Evolutionary conservation across 2,888 invertebrate species (phyloP), one percentile per base, ranked within the genome.

Genomic region (Agriopis marginaria): DNA sequence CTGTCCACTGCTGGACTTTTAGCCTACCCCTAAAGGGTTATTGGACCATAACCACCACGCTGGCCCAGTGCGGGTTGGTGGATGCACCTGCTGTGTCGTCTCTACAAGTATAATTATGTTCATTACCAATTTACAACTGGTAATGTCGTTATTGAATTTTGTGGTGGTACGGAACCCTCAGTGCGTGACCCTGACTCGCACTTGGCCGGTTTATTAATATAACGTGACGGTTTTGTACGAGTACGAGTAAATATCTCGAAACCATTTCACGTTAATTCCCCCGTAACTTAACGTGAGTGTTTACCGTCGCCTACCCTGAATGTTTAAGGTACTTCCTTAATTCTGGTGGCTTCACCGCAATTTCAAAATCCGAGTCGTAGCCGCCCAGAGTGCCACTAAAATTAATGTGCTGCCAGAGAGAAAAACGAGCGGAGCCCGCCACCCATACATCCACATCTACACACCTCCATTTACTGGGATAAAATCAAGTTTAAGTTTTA

Each of bases 361-460:
- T 90, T 91, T 91, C 84, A 89, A 91, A 92, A 90, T 89, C 89
- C 87, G 70, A 79, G 83, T 80, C 80, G 82, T 85, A 84, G 86
- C 86, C 86, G 85, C 88, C 86, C 84, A 78, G 87, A 89, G 93
- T 91, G 92, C 87, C 86, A 88, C 88, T 89, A 88, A 93, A 93
- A 93, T 93, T 91, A 93, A 93, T 93, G 92, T 90, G 88, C 91
- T 91, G 92, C 89, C 92, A 89, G 86, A 84, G 88, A 91, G 93
- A 93, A 92, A 93, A 93, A 93, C 91, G 93, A 91, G 86, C 88
- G 86, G 81, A 84, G 85, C 86, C 83, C 83, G 75, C 79, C 77
- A 74, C 49, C 70, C 80, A 79, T 80, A 78, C 81, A 84, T 83
- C 81, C 82, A 82, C 79, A 82, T 79, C 80, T 72, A 82, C 77